Evolutionary conservation across 2,888 invertebrate genomes (phyloP).

Genomic region (Eilema sororculum): DNA sequence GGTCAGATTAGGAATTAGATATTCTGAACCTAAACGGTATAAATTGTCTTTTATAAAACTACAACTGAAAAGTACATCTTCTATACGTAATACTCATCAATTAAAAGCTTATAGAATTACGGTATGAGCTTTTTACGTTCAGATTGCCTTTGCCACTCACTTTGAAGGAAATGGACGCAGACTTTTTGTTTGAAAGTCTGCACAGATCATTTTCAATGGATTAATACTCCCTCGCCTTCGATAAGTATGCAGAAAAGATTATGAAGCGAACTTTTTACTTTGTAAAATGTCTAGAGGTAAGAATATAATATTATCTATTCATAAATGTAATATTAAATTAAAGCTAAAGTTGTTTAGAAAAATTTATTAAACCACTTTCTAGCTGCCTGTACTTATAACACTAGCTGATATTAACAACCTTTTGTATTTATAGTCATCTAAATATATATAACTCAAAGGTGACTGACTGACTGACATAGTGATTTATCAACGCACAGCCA

Average conservation of each 20-base stretch:
- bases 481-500: no score
- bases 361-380: not conserved
- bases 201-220: slow-evolving; percentile 43
- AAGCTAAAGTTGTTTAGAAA: no score
- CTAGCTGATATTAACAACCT: no score
- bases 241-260: slow-evolving; percentile 47
- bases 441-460: no score
- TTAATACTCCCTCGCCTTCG: slow-evolving; percentile 44
- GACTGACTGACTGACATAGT: no score
- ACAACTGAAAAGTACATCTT: not conserved
- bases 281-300: not conserved
- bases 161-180: slow-evolving; percentile 14
- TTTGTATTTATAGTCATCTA: no score
- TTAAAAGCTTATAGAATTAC: not conserved
- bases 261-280: slow-evolving; percentile 34
- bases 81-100: not conserved
- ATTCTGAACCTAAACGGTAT: no score
- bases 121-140: not conserved
- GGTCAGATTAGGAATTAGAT: no score
- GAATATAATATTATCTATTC: no score
- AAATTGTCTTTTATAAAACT: no score
- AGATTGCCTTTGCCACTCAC: not conserved
- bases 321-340: not conserved
- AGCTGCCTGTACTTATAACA: no score
- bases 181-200: slow-evolving; percentile 35